Evolutionary conservation across 2,113 vertebrate genomes (phyloP).

Genomic region (Cynoglossus semilaevis): DNA sequence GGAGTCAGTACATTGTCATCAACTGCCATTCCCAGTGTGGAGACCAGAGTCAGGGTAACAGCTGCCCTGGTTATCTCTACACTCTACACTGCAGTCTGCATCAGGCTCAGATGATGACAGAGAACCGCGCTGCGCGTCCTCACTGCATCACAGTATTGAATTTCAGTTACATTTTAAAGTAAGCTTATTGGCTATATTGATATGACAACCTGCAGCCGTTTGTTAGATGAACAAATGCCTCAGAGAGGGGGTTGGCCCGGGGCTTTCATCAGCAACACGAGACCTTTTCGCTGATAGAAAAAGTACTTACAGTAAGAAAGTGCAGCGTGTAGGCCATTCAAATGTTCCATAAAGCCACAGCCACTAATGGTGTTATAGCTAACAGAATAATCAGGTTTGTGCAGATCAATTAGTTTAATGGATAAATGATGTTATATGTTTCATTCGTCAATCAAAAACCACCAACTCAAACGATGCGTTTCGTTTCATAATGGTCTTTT

Average conservation of each 20-base stretch:
- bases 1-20: too few species aligned
- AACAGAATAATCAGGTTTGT: conserved; percentile 57
- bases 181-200: too few species aligned
- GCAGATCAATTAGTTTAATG: conserved; percentile 74
- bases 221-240: neutral
- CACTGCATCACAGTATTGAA: neutral
- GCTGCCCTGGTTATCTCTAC: conserved; percentile 36
- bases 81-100: conserved; percentile 29
- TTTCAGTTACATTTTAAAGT: too few species aligned
- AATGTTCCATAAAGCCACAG: conserved; percentile 59
- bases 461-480: conserved; percentile 71
- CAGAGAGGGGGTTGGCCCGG: neutral
- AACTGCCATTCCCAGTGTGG: too few species aligned
- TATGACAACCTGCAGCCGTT: neutral
- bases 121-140: conserved; percentile 31
- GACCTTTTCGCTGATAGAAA: conserved; percentile 37
- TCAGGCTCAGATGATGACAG: conserved; percentile 41
- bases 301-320: conserved; percentile 33
- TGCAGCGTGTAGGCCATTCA: conserved; percentile 49
- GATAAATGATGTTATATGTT: conserved; percentile 72
- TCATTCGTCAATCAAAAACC: conserved; percentile 75
- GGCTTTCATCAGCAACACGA: conserved; percentile 15
- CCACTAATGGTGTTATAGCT: conserved; percentile 54
- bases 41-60: conserved; percentile 15
- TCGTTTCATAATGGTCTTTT: conserved; percentile 73